A percentile compares a stretch with the other conserved stretches of the same genome.
These are phyloP conservation scores for Phyllostomus discolor DNA, from an alignment of 2,113 vertebrate genomes.

Conservation along the genomic window DNA sequence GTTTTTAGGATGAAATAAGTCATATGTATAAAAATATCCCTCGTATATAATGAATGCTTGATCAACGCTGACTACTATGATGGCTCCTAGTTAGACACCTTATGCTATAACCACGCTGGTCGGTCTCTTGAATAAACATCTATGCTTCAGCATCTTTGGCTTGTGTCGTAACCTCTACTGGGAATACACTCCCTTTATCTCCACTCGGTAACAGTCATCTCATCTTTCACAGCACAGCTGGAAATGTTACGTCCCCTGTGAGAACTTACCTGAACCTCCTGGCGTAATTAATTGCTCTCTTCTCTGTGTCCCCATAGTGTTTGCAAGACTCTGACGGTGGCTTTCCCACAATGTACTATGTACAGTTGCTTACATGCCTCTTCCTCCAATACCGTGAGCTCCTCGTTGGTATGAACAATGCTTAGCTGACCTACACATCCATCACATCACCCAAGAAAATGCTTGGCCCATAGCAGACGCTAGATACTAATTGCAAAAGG, in stretches of 20 bases:
- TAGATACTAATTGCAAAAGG: neutral
- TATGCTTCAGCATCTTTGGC: neutral
- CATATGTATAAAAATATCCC: neutral
- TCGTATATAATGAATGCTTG: slow-evolving; percentile 1
- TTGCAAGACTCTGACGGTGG: neutral
- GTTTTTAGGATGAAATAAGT: slow-evolving; percentile 37
- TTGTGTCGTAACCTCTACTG: neutral
- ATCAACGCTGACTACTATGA: neutral
- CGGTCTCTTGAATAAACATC: neutral
- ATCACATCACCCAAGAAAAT: neutral
- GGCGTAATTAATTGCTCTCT: slow-evolving; percentile 19
- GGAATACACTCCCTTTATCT: neutral
- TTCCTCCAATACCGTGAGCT: neutral
- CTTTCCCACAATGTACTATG: neutral
- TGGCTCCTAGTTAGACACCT: neutral
- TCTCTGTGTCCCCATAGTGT: neutral
- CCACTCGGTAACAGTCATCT: neutral
- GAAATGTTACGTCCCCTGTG: slow-evolving; percentile 20
- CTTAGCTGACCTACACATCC: neutral
- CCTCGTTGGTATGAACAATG: neutral
- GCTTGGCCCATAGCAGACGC: neutral
- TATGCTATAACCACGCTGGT: neutral
- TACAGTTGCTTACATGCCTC: neutral
- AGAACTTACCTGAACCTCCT: slow-evolving; percentile 4
- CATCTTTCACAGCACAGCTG: slow-evolving; percentile 28